These are phyloP conservation scores for honey bee (Apis mellifera) DNA, from an alignment of 1,140 invertebrate genomes.

Conservation along the genomic window Amel_HAv3.1 CM009942.2:5070001-5070500, in stretches of 20 bases:
- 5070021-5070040: too few species aligned
- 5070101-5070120: too few species aligned
- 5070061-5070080: too few species aligned
- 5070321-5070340: slow-evolving; percentile 48
- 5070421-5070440: slow-evolving; percentile 30
- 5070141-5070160: not conserved
- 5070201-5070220: not conserved
- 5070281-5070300: not conserved
- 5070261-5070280: slow-evolving; percentile 25
- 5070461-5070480: slow-evolving; percentile 58
- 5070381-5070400: slow-evolving; percentile 61
- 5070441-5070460: slow-evolving; percentile 39
- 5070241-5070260: not conserved
- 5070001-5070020: too few species aligned
- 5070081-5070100: too few species aligned
- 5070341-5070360: slow-evolving; percentile 53
- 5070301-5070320: not conserved
- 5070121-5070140: too few species aligned
- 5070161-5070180: not conserved
- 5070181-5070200: not conserved
- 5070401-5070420: slow-evolving; percentile 59
- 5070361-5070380: slow-evolving; percentile 33
- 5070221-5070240: slow-evolving; percentile 3
- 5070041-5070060: too few species aligned
- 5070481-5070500: slow-evolving; percentile 68